Evolutionary conservation across 2,888 invertebrate species (phyloP).

Genomic region (Polydrusus pterygomalis): DNA sequence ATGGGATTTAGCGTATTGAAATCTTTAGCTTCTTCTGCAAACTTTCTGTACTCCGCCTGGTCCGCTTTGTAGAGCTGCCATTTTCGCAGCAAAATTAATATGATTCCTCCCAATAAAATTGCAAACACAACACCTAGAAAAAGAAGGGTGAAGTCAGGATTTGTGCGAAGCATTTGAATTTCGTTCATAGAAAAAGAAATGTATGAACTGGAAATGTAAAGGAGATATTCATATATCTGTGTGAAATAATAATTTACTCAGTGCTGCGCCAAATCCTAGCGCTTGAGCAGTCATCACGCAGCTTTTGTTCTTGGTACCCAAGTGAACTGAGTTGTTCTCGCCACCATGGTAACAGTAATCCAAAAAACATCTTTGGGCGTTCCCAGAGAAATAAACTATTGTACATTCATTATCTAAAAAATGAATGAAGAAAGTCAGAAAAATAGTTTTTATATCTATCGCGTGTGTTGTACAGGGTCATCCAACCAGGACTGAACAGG

Average conservation of each 20-base stretch:
- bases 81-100: conserved; percentile 55
- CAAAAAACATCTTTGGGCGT: conserved; percentile 44
- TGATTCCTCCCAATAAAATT: conserved; percentile 52
- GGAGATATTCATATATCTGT: too few relatives aligned
- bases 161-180: too few relatives aligned
- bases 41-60: conserved; percentile 57
- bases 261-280: conserved; percentile 24
- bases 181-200: too few relatives aligned
- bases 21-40: conserved; percentile 38
- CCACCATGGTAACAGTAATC: conserved; percentile 56
- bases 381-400: conserved; percentile 33
- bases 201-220: too few relatives aligned
- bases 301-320: conserved; percentile 45
- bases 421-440: too few relatives aligned
- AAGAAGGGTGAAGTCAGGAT: too few relatives aligned
- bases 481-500: too few relatives aligned
- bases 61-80: conserved; percentile 54
- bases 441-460: too few relatives aligned
- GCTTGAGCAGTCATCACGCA: conserved; percentile 55
- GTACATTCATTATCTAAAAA: conserved; percentile 38
- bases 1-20: conserved; percentile 74
- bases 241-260: conserved; percentile 28
- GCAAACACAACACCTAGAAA: conserved; percentile 42
- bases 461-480: not conserved
- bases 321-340: conserved; percentile 44